Evolutionary conservation across 2,113 vertebrate species (phyloP), one percentile per base, ranked within the genome.

Genomic region (Limnothrissa miodon): DNA sequence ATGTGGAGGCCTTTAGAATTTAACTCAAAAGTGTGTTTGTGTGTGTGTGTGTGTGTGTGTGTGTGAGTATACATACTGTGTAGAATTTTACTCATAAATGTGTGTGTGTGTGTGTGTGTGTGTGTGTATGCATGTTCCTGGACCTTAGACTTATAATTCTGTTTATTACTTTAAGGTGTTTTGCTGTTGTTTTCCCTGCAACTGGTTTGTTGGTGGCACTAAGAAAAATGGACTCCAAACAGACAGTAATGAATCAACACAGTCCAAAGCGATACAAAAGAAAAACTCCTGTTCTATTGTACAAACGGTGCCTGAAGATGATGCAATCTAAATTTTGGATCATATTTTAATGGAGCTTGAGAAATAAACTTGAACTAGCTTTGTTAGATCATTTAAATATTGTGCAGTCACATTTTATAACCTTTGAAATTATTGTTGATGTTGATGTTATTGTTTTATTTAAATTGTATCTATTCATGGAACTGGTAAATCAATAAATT

Each of bases 281-380:
- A 91, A 87, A 87, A 82, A 83, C 84, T 87, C 89, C 89, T 84
- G 83, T 88, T 83, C 80, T 85, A 29, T 87, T 93, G 81, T 90
- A 90, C 87, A 93, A 92, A 87, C 86, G 87, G 79, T 93, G 94
- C 87, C 85, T 91, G 17, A 91, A 88, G 74, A 83, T 84, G 39
- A 44, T 53, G 23, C n/a, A 81, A 39, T 29, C n/a, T 45, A 25
- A 48, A 39, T 74, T 74, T 9, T 33, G 4, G 11, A 19, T 74
- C 15, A 33, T 70, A 70, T 70, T 70, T 70, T 33, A 70, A 70
- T 11, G 25, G 7, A 70, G 25, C 10, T 13, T 36, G 33, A 74
- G 33, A 36, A 36, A 74, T 17, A 21, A 74, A 36, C 10, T 74
- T 42, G 42, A 2, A 42, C 6, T 42, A 4, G 42, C n/a, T n/a